Percentiles rank a stretch among this genome's conserved stretches.
Evolutionary conservation across 2,888 invertebrate species (phyloP).

Genomic region (Limnephilus marmoratus): DNA sequence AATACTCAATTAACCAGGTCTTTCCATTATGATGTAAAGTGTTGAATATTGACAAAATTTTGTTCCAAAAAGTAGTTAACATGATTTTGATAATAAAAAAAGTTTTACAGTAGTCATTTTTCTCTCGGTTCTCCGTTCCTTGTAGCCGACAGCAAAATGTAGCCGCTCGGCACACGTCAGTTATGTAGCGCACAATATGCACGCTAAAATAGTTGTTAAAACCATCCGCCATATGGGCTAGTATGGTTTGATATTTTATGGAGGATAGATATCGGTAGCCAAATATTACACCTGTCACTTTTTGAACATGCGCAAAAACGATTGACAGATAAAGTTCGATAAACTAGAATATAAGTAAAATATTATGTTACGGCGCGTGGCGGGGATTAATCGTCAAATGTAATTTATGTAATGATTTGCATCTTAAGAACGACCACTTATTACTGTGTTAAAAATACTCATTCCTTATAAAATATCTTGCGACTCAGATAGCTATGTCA

Average conservation of each 20-base stretch:
- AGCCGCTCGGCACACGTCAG: not conserved
- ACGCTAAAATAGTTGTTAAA: not conserved
- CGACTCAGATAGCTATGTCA: not conserved
- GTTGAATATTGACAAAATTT: too few species aligned
- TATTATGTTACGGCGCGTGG: conserved; percentile 21
- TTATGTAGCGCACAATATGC: not conserved
- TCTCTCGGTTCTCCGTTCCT: too few species aligned
- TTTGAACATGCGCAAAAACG: conserved; percentile 40
- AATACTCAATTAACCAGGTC: too few species aligned
- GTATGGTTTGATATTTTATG: not conserved
- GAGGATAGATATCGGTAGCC: not conserved
- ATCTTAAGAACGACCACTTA: not conserved
- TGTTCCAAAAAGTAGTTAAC: too few species aligned
- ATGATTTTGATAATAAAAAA: too few species aligned
- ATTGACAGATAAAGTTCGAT: conserved; percentile 39
- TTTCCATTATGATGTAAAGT: too few species aligned
- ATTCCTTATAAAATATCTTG: not conserved
- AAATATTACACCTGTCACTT: not conserved
- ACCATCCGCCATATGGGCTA: not conserved
- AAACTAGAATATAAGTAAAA: conserved; percentile 6
- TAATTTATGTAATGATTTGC: conserved; percentile 8
- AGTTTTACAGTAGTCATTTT: too few species aligned
- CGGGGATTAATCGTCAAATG: conserved; percentile 4
- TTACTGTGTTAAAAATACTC: not conserved
- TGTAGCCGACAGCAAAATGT: not conserved